phyloP scores from a whole-genome alignment of 2,888 invertebrate species.

The Sycophila texana region DNA sequence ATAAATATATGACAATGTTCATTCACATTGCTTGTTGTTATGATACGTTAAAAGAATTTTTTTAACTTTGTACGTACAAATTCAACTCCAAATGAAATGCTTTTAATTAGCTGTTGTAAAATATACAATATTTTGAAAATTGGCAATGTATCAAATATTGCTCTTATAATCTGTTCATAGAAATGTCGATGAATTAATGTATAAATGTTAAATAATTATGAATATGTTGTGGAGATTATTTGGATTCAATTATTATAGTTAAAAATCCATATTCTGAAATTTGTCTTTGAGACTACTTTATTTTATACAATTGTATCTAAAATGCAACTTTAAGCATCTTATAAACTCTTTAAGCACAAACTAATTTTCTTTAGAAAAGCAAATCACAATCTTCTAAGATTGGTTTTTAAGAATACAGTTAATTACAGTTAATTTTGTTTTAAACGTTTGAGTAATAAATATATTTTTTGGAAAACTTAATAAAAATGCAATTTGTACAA shows the following conservation, averaged over 20 bases:
- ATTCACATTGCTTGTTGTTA: too few relatives aligned
- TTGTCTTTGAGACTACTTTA: background rate
- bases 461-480: too few relatives aligned
- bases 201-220: background rate
- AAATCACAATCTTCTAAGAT: too few relatives aligned
- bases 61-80: constrained; percentile 1
- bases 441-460: too few relatives aligned
- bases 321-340: constrained; percentile 20
- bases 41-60: background rate
- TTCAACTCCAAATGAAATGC: background rate
- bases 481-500: too few relatives aligned
- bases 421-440: too few relatives aligned
- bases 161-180: constrained; percentile 16
- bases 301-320: background rate
- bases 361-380: too few relatives aligned
- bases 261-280: constrained; percentile 1
- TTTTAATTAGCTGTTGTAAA: constrained; percentile 2
- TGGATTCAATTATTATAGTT: background rate
- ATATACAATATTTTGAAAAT: constrained; percentile 18
- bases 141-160: constrained; percentile 20
- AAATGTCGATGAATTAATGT: background rate
- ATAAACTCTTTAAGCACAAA: background rate
- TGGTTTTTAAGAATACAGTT: too few relatives aligned
- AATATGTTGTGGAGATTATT: constrained; percentile 2
- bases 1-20: too few relatives aligned